Evolutionary conservation across 2,113 vertebrate species (phyloP).

Genomic region (Callithrix jacchus): DNA sequence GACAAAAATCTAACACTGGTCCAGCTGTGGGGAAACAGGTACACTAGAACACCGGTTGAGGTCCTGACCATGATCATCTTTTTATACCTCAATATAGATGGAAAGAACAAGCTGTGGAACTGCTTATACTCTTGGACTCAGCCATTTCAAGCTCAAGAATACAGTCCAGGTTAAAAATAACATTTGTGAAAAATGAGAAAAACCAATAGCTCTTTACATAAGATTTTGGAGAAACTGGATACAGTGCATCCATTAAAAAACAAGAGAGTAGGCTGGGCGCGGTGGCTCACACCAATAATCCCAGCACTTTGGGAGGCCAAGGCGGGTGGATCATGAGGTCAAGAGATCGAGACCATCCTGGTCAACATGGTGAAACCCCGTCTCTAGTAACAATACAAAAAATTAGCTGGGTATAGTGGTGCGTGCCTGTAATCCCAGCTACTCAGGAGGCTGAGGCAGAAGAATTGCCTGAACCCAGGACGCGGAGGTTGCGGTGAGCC

Average conservation of each 20-base stretch:
- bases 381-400: no score
- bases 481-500: no score
- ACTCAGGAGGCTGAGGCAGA: no score
- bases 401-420: no score
- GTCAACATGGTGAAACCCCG: no score
- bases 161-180: constrained; percentile 39
- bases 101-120: background rate
- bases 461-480: no score
- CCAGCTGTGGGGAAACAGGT: background rate
- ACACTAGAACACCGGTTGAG: background rate
- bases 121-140: background rate
- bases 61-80: background rate
- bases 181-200: background rate
- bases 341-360: no score
- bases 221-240: background rate
- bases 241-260: constrained; percentile 6
- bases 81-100: background rate
- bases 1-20: background rate
- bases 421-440: no score
- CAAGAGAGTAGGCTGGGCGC: no score
- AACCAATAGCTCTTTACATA: background rate
- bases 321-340: no score
- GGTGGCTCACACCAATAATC: no score
- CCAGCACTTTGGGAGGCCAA: no score
- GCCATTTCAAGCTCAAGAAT: constrained; percentile 25